Evolutionary conservation across 1,140 invertebrate species (phyloP), one percentile per base, ranked within the genome.

Genomic region (Calephelis nemesis): DNA sequence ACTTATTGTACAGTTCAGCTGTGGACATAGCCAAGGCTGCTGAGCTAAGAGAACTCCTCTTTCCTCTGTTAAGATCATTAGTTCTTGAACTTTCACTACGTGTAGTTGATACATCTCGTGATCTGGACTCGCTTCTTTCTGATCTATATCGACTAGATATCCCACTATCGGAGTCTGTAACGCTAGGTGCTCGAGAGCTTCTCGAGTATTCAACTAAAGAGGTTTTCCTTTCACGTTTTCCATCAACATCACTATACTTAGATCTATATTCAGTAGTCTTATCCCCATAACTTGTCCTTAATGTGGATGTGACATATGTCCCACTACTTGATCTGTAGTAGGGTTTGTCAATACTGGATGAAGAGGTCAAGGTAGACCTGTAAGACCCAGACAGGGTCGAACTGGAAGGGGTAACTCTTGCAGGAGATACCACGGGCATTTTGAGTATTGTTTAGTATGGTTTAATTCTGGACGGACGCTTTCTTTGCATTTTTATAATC

Each of bases 1-100:
- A 95, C 74, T 94, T 94, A 67, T 93, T 93, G 74, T 93, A 93
- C 5, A 95, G 76, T 60, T 95, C 94, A 4, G 93, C 92, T 0
- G 93, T 88, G 0, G 92, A 93, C 78, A 93, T 91, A 8, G 79
- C 78, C 50, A 89, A 66, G 47, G 88, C 81, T 6, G 82, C 83
- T 6, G 83, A 81, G 60, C 73, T 77, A 50, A 87, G 65, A 1
- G 83, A 74, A 62, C 75, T 80, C 12, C 87, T 68, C 50, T 85
- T 88, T 7, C 83, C 73, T 67, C 90, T 78, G 15, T 79, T 78
- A 52, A 30, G 78, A 63, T 62, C 88, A 70, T 82, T 70, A 13
- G 81, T 81, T 65, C 87, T 86, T 13, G 84, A 81, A 54, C 90
- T 91, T 49, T 92, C 90, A 63, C 90, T 88, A 48, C 92, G 74